Percentiles rank a stretch among this genome's conserved stretches.
Conservation (phyloP, 2,888 invertebrate genomes). For the Cheiracanthium punctorium region DNA sequence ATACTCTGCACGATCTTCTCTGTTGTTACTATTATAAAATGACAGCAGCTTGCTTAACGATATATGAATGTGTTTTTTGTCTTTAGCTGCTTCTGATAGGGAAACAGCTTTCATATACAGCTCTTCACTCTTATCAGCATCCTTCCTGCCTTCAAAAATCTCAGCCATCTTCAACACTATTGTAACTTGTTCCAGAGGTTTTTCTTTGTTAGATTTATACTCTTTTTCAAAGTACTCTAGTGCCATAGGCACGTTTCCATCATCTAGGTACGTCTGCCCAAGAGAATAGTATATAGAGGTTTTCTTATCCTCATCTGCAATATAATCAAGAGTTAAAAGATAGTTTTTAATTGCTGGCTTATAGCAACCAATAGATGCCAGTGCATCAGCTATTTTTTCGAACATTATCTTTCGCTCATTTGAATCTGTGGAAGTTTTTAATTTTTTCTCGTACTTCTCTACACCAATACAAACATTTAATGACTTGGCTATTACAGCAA, state of each 20-base stretch:
- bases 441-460: conserved; percentile 9
- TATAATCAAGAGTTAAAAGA: conserved; percentile 80
- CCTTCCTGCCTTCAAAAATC: conserved; percentile 78
- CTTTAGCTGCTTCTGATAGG: conserved; percentile 2
- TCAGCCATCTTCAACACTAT: conserved; percentile 87
- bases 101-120: conserved; percentile 23
- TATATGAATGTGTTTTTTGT: not conserved
- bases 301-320: conserved; percentile 77
- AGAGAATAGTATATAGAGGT: conserved; percentile 82
- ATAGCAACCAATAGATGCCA: conserved; percentile 83
- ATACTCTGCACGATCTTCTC: conserved; percentile 74
- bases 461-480: conserved; percentile 70
- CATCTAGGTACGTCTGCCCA: conserved; percentile 89
- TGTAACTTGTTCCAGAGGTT: conserved; percentile 83
- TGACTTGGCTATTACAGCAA: conserved; percentile 48
- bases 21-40: conserved; percentile 38
- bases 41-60: conserved; percentile 28
- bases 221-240: conserved; percentile 85
- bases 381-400: conserved; percentile 90
- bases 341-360: conserved; percentile 87
- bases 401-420: conserved; percentile 81
- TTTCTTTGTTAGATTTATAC: conserved; percentile 81
- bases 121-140: conserved; percentile 71
- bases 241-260: conserved; percentile 84
- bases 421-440: conserved; percentile 75